These are phyloP conservation scores for Lithophane socia DNA, from an alignment of 2,888 invertebrate genomes.

Conservation along the genomic window DNA sequence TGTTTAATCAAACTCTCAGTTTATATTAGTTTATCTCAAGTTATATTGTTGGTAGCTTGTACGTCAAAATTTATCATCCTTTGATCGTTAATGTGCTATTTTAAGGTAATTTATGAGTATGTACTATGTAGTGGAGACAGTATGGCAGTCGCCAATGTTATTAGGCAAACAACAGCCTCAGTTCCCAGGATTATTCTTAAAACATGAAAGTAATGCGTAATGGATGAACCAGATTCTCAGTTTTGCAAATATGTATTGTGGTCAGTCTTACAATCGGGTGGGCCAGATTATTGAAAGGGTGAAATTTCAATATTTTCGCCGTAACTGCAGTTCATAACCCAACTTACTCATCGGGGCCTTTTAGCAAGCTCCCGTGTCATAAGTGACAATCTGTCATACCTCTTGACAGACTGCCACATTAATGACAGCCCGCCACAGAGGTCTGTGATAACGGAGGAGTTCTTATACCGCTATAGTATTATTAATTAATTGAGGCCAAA, in stretches of 20 bases:
- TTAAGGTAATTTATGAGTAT: too few relatives aligned
- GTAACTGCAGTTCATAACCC: not conserved
- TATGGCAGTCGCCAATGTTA: not conserved
- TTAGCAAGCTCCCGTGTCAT: not conserved
- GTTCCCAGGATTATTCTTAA: not conserved
- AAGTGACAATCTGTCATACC: not conserved
- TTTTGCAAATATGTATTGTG: not conserved
- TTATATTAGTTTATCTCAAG: too few relatives aligned
- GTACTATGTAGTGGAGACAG: too few relatives aligned
- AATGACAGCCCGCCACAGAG: not conserved
- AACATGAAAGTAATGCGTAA: too few relatives aligned
- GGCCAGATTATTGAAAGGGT: not conserved
- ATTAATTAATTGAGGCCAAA: not conserved
- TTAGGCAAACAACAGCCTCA: not conserved
- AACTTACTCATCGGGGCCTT: too few relatives aligned
- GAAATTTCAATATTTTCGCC: not conserved
- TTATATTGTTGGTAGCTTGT: too few relatives aligned
- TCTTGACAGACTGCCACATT: not conserved
- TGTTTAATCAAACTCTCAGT: too few relatives aligned
- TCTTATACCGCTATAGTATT: not conserved
- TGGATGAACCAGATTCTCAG: not conserved
- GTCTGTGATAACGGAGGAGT: not conserved
- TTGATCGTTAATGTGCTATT: too few relatives aligned
- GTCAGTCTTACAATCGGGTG: too few relatives aligned
- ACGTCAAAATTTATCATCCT: too few relatives aligned